Evolutionary conservation across 2,888 invertebrate genomes (phyloP).

Genomic region (Morpho helenor): DNA sequence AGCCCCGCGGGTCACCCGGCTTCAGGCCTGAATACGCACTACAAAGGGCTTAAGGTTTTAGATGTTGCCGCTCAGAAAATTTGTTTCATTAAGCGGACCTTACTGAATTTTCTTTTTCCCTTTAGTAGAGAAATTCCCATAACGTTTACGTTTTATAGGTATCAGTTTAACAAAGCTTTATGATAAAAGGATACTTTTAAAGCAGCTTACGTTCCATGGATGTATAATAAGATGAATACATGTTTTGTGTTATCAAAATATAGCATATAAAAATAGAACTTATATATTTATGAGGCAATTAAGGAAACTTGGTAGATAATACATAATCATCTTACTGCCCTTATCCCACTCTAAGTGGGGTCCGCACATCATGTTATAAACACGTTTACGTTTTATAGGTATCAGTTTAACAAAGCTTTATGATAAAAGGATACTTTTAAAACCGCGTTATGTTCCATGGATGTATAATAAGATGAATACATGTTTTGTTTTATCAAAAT

Average conservation of each 20-base stretch:
- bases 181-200: conserved; percentile 25
- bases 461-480: conserved; percentile 8
- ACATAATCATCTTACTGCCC: no score
- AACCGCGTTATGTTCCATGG: conserved; percentile 16
- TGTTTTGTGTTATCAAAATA: background rate
- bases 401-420: conserved; percentile 41
- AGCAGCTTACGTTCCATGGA: conserved; percentile 15
- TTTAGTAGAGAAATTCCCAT: conserved; percentile 50
- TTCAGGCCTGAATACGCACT: conserved; percentile 61
- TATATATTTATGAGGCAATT: no score
- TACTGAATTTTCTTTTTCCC: conserved; percentile 62
- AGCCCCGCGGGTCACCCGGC: conserved; percentile 51
- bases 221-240: conserved; percentile 8
- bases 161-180: conserved; percentile 41
- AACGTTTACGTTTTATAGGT: conserved; percentile 50
- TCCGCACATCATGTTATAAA: no score
- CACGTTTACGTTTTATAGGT: conserved; percentile 44
- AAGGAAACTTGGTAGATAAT: no score
- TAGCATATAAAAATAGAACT: background rate
- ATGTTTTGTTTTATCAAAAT: background rate
- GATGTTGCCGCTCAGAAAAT: conserved; percentile 71
- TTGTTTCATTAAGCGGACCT: conserved; percentile 71
- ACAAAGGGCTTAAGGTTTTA: conserved; percentile 73
- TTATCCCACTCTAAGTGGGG: no score
- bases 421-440: conserved; percentile 25